phyloP scores from a whole-genome alignment of 2,888 invertebrate species.

The Achlya flavicornis region DNA sequence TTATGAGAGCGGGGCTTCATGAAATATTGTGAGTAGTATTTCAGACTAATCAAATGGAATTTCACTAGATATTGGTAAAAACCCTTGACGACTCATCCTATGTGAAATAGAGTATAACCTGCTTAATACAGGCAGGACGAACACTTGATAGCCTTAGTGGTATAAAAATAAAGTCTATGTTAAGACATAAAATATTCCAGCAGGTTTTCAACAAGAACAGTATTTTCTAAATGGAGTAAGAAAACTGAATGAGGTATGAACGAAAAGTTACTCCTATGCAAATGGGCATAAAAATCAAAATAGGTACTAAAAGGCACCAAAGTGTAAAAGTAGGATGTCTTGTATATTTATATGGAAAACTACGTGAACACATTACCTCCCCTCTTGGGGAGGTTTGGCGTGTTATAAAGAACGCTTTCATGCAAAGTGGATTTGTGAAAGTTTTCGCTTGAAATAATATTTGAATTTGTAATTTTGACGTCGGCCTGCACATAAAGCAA shows the following conservation, averaged over 20 bases:
- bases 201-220: not conserved
- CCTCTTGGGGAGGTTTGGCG: slow-evolving; percentile 50
- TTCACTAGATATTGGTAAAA: too few species aligned
- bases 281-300: slow-evolving; percentile 7
- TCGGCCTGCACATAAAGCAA: slow-evolving; percentile 53
- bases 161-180: not conserved
- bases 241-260: not conserved
- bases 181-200: not conserved
- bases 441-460: slow-evolving; percentile 76
- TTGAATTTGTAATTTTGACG: slow-evolving; percentile 74
- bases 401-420: slow-evolving; percentile 69
- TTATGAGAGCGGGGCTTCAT: too few species aligned
- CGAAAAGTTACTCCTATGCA: not conserved
- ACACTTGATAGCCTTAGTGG: too few species aligned
- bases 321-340: slow-evolving; percentile 24
- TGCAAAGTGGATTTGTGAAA: slow-evolving; percentile 74
- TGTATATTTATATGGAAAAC: slow-evolving; percentile 49
- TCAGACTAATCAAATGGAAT: too few species aligned
- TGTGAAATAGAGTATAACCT: too few species aligned
- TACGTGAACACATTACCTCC: slow-evolving; percentile 39
- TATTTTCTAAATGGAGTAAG: not conserved
- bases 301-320: not conserved
- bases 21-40: too few species aligned
- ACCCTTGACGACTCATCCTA: too few species aligned
- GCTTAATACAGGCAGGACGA: too few species aligned